Evolutionary conservation across 2,113 vertebrate species (phyloP).

Genomic region (Ardeotis arabs): DNA sequence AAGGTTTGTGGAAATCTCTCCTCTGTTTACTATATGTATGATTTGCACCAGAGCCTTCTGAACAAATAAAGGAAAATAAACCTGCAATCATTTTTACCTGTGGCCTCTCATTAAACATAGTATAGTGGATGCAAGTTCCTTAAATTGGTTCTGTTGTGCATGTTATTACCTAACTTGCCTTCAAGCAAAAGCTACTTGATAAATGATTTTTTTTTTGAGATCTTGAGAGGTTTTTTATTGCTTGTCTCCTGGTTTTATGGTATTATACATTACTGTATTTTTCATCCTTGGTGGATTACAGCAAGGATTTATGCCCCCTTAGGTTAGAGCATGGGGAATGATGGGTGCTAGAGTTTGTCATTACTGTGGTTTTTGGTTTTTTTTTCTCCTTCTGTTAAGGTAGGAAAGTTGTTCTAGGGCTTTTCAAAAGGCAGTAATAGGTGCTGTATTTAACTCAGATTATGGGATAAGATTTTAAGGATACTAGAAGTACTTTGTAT

Average conservation of each 20-base stretch:
- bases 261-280: not conserved
- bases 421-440: not conserved
- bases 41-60: not conserved
- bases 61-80: conserved; percentile 2
- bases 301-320: not conserved
- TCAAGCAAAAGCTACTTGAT: conserved; percentile 14
- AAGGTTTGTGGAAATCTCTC: not conserved
- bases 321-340: not conserved
- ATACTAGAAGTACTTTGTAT: not conserved
- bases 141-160: not conserved
- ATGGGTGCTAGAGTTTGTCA: not conserved
- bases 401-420: not conserved
- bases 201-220: conserved; percentile 17
- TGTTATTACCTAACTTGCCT: conserved; percentile 16
- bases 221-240: conserved; percentile 16
- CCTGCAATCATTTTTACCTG: not conserved
- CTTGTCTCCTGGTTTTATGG: conserved; percentile 26
- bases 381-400: not conserved
- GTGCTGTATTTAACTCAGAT: not conserved
- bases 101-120: not conserved
- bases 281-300: conserved; percentile 16
- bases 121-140: not conserved
- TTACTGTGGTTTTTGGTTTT: not conserved
- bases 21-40: not conserved
- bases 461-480: not conserved